These are phyloP conservation scores for Temnothorax nylanderi DNA, from an alignment of 1,140 invertebrate genomes.

Conservation along the genomic window DNA sequence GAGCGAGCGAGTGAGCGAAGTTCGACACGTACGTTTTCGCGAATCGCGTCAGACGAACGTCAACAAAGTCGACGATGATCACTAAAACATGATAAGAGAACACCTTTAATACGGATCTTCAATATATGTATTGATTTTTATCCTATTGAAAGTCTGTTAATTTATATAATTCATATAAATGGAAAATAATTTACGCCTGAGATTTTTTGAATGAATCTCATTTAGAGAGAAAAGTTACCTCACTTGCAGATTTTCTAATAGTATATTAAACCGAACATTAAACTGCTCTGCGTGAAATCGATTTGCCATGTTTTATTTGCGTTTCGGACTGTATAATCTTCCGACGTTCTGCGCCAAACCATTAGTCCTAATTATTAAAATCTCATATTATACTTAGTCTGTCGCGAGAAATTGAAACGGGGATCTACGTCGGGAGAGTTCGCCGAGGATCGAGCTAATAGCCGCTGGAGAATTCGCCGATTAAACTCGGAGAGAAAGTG, in stretches of 20 bases:
- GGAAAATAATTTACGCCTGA: not conserved
- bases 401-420: slow-evolving; percentile 22
- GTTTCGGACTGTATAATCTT: not conserved
- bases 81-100: not conserved
- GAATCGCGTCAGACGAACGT: slow-evolving; percentile 53
- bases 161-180: not conserved
- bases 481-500: slow-evolving; percentile 59
- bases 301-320: slow-evolving; percentile 18
- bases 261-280: not conserved
- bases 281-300: not conserved
- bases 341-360: not conserved
- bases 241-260: not conserved
- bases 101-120: not conserved
- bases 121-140: not conserved
- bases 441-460: not conserved
- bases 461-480: not conserved
- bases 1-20: not conserved
- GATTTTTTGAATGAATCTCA: not conserved
- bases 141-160: not conserved
- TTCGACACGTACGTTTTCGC: slow-evolving; percentile 51
- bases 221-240: not conserved
- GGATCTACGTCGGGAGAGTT: slow-evolving; percentile 27
- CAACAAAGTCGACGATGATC: not conserved
- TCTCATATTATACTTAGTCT: slow-evolving; percentile 9
- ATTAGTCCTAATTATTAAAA: slow-evolving; percentile 39